Base-by-base conservation (phyloP, 2,888 invertebrate species). In the Synergus laeviventris region DNA sequence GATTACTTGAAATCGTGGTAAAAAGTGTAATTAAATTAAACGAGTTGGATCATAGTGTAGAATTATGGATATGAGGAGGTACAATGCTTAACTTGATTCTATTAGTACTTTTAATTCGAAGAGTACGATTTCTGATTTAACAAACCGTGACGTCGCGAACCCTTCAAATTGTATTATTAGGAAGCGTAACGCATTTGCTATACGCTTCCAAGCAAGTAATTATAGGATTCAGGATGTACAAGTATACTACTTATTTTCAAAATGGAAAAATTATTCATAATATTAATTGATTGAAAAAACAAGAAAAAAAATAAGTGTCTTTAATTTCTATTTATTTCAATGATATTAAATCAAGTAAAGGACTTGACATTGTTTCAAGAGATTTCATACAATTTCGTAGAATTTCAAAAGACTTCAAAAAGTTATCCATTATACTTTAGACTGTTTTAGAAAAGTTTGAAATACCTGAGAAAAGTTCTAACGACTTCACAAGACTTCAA, bases 181-280 rank as follows among this genome's bases (percentile, higher is more conserved):
- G 60, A 73, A 73, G 54, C 74, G 78, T 79, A 81, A 78, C 78
- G 73, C 74, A 75, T 9, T 80, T 79, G 60, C n/a, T n/a, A n/a
- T n/a, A n/a, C 73, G 75, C 78, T 81, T 84, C 81, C 80, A 84
- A 84, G 78, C 78, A 78, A 83, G 80, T 86, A 87, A 89, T 89
- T 85, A n/a, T n/a, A 86, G 82, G 81, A 88, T 89, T 88, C 87
- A 88, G 84, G 86, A 83, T 80, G 81, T 82, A n/a, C n/a, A n/a
- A n/a, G n/a, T n/a, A 80, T 84, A 83, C 78, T 82, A 82, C 84
- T 85, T 87, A 86, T 83, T 87, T 87, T 87, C 85, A 86, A 75
- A 84, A 84, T 86, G 86, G 86, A 86, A 85, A 82, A 79, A 73
- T 45, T 49, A n/a, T 49, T n/a, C 31, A 31, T 45, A 16, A 64